phyloP scores from a whole-genome alignment of 2,113 vertebrate genomes.

The Eonycteris spelaea region DNA sequence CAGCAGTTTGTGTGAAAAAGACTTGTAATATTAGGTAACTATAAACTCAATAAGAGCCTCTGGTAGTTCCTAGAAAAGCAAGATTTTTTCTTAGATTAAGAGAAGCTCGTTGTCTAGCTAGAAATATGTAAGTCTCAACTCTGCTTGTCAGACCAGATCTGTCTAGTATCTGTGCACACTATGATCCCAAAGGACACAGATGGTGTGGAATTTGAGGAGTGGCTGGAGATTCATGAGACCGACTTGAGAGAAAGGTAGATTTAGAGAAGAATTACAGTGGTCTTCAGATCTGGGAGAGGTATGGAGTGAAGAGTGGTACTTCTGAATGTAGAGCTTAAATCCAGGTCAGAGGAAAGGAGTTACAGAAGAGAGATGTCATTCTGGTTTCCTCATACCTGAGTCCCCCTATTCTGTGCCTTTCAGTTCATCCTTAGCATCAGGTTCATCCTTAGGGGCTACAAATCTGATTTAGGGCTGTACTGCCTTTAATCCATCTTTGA shows the following conservation, averaged over 20 bases:
- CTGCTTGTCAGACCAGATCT: not conserved
- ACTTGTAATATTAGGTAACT: not conserved
- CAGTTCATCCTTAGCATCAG: not conserved
- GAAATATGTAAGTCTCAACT: not conserved
- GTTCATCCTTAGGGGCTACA: not conserved
- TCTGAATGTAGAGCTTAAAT: not conserved
- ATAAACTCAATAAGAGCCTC: not conserved
- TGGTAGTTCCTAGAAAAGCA: not conserved
- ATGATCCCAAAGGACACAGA: not conserved
- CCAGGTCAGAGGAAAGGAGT: not conserved
- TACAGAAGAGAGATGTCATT: not conserved
- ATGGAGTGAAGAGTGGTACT: not conserved
- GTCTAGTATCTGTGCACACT: no score
- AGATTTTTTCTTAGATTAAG: not conserved
- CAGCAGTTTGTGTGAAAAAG: not conserved
- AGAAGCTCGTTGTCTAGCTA: not conserved
- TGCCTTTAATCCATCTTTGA: not conserved
- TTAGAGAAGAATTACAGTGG: rapidly evolving
- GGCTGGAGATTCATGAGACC: not conserved
- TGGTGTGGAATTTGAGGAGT: not conserved
- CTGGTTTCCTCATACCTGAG: not conserved
- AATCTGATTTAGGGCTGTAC: not conserved
- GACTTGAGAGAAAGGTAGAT: not conserved
- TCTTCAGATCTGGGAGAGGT: not conserved
- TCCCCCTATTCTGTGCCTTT: not conserved